Conservation (phyloP, 2,888 invertebrate genomes). For the Eristalis intricaria region DNA sequence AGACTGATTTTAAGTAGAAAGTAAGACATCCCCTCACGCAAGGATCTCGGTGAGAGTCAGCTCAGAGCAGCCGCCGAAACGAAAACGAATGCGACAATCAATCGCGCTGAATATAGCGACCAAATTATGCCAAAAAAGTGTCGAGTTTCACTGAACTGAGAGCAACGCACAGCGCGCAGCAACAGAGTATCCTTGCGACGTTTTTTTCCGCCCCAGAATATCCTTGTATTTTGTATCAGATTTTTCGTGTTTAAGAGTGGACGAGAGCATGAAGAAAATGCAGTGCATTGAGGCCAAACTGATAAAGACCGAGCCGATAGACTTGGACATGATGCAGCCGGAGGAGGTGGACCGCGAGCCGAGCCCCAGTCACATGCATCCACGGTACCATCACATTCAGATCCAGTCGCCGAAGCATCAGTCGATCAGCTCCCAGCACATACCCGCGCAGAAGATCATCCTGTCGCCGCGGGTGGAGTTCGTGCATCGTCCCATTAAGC, state of each 20-base stretch:
- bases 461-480: constrained; percentile 79
- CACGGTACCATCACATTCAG: constrained; percentile 78
- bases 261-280: constrained; percentile 76
- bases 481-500: constrained; percentile 72
- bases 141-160: constrained; percentile 11
- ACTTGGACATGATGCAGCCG: constrained; percentile 78
- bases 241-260: not conserved
- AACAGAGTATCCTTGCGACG: not conserved
- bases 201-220: not conserved
- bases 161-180: not conserved
- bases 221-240: not conserved
- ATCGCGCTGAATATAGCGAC: constrained; percentile 48
- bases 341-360: constrained; percentile 73
- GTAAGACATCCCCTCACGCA: constrained; percentile 45
- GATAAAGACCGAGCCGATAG: constrained; percentile 80
- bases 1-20: constrained; percentile 74
- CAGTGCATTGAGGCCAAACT: constrained; percentile 79
- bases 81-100: constrained; percentile 18
- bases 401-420: constrained; percentile 76
- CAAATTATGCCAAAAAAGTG: constrained; percentile 64
- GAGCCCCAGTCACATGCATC: constrained; percentile 62
- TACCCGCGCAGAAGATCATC: constrained; percentile 77
- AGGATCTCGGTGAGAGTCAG: constrained; percentile 34
- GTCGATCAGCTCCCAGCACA: constrained; percentile 31
- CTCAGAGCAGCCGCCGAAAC: not conserved